These are phyloP conservation scores for Neostethus bicornis DNA, from an alignment of 2,797 vertebrate genomes.

Conservation along the genomic window DNA sequence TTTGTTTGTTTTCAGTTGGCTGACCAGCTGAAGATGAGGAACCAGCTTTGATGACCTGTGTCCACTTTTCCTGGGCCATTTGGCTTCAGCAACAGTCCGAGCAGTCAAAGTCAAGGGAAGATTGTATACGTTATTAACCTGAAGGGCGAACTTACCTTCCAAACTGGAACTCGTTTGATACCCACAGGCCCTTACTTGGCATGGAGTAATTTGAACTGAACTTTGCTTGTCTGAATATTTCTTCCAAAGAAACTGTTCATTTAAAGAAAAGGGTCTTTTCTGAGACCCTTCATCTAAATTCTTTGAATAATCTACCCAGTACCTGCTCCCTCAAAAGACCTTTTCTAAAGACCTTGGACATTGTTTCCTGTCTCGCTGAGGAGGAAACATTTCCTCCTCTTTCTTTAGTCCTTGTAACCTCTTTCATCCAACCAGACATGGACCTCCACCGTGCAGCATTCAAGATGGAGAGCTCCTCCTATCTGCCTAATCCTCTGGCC, in stretches of 20 bases:
- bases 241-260: conserved; percentile 25
- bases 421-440: conserved; percentile 82
- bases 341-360: conserved; percentile 56
- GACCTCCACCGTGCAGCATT: conserved; percentile 99
- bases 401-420: conserved; percentile 57
- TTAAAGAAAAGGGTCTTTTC: conserved; percentile 47
- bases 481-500: conserved; percentile 96
- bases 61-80: conserved; percentile 25
- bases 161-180: conserved; percentile 17
- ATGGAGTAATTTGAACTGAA: conserved; percentile 48
- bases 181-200: conserved; percentile 23
- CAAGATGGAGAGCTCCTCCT: conserved; percentile 99
- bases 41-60: conserved; percentile 50
- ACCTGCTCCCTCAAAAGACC: conserved; percentile 37
- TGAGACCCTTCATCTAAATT: conserved; percentile 39
- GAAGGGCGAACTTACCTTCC: conserved; percentile 21
- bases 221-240: conserved; percentile 27
- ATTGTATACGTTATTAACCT: conserved; percentile 12
- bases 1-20: conserved; percentile 52
- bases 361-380: conserved; percentile 41
- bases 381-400: conserved; percentile 67
- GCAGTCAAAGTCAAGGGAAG: conserved; percentile 22
- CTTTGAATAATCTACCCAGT: conserved; percentile 24
- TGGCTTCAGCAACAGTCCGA: conserved; percentile 23
- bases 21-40: conserved; percentile 56